phyloP scores from a whole-genome alignment of 2,113 vertebrate species.

The Perca schrenkii region DNA sequence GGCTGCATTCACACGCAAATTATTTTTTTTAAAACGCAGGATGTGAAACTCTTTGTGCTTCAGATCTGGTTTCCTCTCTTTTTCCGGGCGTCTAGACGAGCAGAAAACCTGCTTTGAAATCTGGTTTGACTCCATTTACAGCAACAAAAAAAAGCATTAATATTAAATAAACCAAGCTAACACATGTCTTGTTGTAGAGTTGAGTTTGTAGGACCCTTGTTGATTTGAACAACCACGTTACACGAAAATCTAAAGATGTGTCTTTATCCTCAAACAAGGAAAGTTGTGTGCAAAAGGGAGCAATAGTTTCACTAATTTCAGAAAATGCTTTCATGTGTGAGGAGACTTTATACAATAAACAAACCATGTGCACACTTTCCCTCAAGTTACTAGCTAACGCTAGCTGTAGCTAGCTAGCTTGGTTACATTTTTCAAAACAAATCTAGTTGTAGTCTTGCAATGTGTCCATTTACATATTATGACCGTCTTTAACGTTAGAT shows the following conservation, averaged over 20 bases:
- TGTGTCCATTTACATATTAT: too few species aligned
- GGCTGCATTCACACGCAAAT: conserved; percentile 48
- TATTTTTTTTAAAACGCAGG: not conserved
- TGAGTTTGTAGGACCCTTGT: not conserved
- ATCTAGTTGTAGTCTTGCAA: too few species aligned
- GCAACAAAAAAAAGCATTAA: not conserved
- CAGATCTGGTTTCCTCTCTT: conserved; percentile 39
- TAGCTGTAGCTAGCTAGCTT: too few species aligned
- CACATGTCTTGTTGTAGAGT: not conserved
- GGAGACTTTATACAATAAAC: too few species aligned
- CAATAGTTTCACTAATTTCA: too few species aligned
- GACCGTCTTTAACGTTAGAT: too few species aligned
- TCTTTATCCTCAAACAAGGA: not conserved
- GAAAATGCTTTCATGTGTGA: too few species aligned
- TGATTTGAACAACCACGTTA: not conserved
- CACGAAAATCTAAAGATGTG: not conserved
- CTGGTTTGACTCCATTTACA: conserved; percentile 45
- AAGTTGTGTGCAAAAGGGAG: too few species aligned
- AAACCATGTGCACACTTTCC: too few species aligned
- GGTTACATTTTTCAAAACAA: too few species aligned
- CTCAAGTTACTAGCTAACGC: too few species aligned
- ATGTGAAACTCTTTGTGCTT: conserved; percentile 55
- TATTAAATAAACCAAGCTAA: conserved; percentile 3
- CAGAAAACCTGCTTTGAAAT: conserved; percentile 60
- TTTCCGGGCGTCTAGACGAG: conserved; percentile 41